phyloP scores from a whole-genome alignment of 2,113 vertebrate genomes.

The Nerophis ophidion region DNA sequence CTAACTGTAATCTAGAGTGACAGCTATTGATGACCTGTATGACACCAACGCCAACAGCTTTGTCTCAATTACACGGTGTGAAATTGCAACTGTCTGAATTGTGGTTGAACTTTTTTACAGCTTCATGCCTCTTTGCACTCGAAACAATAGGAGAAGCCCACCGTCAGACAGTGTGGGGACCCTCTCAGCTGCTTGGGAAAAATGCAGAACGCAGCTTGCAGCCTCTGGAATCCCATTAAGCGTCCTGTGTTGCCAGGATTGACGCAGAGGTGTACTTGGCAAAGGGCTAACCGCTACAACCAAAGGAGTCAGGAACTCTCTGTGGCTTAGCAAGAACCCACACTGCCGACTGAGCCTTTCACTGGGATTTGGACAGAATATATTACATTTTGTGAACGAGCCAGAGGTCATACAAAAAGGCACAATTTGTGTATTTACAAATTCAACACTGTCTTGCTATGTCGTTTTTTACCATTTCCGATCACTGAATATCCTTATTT shows the following conservation, averaged over 20 bases:
- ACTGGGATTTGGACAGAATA: constrained; percentile 39
- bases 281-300: constrained; percentile 20
- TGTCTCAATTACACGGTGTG: constrained; percentile 39
- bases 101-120: constrained; percentile 44
- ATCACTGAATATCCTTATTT: too few relatives aligned
- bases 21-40: constrained; percentile 44
- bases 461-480: not conserved
- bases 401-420: not conserved
- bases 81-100: constrained; percentile 48
- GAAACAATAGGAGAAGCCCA: constrained; percentile 34
- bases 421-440: not conserved
- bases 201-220: constrained; percentile 30
- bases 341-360: constrained; percentile 37
- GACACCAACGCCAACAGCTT: constrained; percentile 27
- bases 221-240: constrained; percentile 51
- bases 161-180: constrained; percentile 36
- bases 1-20: constrained; percentile 44
- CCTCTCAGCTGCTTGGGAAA: constrained; percentile 28
- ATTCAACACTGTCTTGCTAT: not conserved
- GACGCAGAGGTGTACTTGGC: constrained; percentile 57
- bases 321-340: constrained; percentile 34
- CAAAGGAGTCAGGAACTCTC: constrained; percentile 39
- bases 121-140: constrained; percentile 41
- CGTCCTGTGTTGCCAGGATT: constrained; percentile 43
- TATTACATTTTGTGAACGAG: constrained; percentile 15